Conservation (phyloP, 2,113 vertebrate genomes). For the Phylloscopus trochiloides region DNA sequence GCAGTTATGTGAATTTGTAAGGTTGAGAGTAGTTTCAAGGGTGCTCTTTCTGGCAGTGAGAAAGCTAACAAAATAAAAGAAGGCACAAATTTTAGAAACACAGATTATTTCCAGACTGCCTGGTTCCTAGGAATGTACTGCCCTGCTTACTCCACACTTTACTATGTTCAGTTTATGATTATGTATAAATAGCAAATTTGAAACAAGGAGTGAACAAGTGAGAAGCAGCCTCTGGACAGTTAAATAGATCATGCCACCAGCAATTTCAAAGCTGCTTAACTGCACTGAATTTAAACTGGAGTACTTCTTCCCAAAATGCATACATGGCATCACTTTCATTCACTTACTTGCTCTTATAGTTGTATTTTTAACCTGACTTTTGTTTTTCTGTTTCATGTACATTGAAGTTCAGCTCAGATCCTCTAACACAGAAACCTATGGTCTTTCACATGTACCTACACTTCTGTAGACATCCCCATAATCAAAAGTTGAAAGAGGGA, state of each 20-base stretch:
- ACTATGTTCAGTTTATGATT: not conserved
- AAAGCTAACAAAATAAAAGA: not conserved
- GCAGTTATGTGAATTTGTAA: not conserved
- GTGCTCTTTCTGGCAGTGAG: not conserved
- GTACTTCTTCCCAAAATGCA: not conserved
- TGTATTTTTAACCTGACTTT: not conserved
- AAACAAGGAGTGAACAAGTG: not conserved
- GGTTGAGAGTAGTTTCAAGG: not conserved
- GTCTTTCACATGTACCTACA: not conserved
- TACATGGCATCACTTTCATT: not conserved
- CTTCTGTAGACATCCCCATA: not conserved
- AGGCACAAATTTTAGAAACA: not conserved
- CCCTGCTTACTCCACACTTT: not conserved
- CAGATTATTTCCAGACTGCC: not conserved
- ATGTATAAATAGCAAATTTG: not conserved
- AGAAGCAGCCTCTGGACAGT: not conserved
- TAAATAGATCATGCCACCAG: not conserved
- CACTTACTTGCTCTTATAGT: not conserved
- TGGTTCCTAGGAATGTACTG: not conserved
- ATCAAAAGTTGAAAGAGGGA: not conserved
- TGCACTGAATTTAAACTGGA: not conserved
- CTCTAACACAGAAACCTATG: not conserved
- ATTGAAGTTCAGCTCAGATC: not conserved
- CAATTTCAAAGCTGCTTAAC: not conserved
- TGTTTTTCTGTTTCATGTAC: not conserved